Evolutionary conservation across 2,113 vertebrate genomes (phyloP).

Genomic region (Vicugna pacos): DNA sequence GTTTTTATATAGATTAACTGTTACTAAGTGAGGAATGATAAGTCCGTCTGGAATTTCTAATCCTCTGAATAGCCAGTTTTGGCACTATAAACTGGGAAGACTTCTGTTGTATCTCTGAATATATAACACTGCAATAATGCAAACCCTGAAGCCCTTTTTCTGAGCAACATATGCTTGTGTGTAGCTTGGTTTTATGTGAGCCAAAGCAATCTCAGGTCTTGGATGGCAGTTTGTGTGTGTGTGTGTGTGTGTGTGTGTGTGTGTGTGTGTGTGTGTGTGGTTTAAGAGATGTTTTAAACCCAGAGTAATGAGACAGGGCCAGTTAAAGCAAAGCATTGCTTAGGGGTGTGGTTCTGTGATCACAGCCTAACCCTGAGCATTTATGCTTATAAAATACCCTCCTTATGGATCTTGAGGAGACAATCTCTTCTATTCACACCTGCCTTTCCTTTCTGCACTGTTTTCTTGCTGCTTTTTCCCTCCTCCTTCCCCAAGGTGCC

Average conservation of each 20-base stretch:
- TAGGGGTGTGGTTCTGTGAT: not conserved
- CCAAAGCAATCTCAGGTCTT: not conserved
- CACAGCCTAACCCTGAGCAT: not conserved
- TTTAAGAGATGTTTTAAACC: slow-evolving; percentile 27
- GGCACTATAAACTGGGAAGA: not conserved
- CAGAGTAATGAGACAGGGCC: slow-evolving; percentile 17
- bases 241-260: not conserved
- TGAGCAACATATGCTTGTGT: not conserved
- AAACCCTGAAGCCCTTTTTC: not conserved
- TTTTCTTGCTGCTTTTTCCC: not conserved
- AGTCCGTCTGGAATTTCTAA: not conserved
- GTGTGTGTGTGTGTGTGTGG: not conserved
- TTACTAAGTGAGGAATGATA: not conserved
- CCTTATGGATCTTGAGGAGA: not conserved
- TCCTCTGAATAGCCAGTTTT: not conserved
- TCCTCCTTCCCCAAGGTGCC: not conserved
- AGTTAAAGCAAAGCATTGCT: not conserved
- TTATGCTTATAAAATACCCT: not conserved
- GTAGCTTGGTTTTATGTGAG: not conserved
- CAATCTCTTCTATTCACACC: not conserved
- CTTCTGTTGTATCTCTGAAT: slow-evolving; percentile 6
- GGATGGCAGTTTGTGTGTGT: not conserved
- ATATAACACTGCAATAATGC: not conserved
- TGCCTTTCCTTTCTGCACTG: not conserved
- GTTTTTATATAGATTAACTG: slow-evolving; percentile 39